Conservation (phyloP, 2,888 invertebrate genomes). For the Alloplasta piceator region DNA sequence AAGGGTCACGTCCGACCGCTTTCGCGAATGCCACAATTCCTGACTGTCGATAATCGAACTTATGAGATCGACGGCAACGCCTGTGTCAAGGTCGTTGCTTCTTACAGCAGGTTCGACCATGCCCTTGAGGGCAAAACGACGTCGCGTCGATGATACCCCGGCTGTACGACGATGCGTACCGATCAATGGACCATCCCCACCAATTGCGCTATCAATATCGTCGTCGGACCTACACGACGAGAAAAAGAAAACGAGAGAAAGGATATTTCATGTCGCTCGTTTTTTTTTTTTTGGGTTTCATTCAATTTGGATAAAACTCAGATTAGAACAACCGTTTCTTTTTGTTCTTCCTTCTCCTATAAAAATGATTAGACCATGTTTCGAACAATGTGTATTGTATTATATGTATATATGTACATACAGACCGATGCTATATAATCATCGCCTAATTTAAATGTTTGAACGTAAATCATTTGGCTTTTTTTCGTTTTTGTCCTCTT, state of each 20-base stretch:
- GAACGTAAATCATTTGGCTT: slow-evolving; percentile 3
- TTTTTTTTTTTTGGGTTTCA: background rate
- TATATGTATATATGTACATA: slow-evolving; percentile 57
- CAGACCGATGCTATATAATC: background rate
- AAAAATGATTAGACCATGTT: slow-evolving; percentile 32
- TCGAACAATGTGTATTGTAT: slow-evolving; percentile 76
- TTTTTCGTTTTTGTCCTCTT: background rate
- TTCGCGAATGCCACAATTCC: slow-evolving; percentile 88
- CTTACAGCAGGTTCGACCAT: slow-evolving; percentile 67
- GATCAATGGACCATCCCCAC: slow-evolving; percentile 73
- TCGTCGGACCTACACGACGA: slow-evolving; percentile 72
- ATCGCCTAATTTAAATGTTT: background rate
- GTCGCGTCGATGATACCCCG: slow-evolving; percentile 73
- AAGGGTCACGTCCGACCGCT: slow-evolving; percentile 85
- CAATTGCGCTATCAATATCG: slow-evolving; percentile 58
- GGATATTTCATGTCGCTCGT: slow-evolving; percentile 2
- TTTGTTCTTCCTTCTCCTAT: slow-evolving; percentile 36
- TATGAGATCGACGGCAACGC: slow-evolving; percentile 85
- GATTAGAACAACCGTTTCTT: too few relatives aligned
- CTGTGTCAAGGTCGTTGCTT: slow-evolving; percentile 24
- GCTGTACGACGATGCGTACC: slow-evolving; percentile 74
- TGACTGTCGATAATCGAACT: slow-evolving; percentile 89
- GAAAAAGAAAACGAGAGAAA: slow-evolving; percentile 11
- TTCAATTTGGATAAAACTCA: too few relatives aligned
- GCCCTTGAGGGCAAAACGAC: slow-evolving; percentile 77